Evolutionary conservation across 1,140 invertebrate species (phyloP).

Genomic region (Pararge aegeria): DNA sequence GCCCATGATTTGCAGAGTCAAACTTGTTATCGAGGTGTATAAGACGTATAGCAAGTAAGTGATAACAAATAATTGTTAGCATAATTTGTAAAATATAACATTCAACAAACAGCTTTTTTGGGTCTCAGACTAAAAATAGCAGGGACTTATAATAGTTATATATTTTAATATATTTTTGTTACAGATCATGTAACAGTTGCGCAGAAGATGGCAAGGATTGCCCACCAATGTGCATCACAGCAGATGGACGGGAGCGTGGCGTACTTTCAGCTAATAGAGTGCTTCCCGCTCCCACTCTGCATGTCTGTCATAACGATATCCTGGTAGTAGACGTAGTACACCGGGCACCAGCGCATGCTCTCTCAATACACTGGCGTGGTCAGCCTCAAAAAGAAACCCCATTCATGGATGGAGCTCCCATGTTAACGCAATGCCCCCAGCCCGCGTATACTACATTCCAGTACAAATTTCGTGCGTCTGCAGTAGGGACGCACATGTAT

Average conservation of each 20-base stretch:
- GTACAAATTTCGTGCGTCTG: constrained; percentile 87
- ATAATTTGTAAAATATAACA: background rate
- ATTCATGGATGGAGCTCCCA: constrained; percentile 92
- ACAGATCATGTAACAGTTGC: constrained; percentile 83
- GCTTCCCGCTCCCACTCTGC: constrained; percentile 90
- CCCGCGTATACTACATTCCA: constrained; percentile 89
- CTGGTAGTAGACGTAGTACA: constrained; percentile 92
- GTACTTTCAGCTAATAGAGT: constrained; percentile 90
- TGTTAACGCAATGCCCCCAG: constrained; percentile 92
- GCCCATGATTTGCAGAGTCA: constrained; percentile 90
- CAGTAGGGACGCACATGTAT: constrained; percentile 87
- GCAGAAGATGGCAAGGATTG: constrained; percentile 82
- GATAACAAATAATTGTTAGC: background rate
- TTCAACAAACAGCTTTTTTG: no score
- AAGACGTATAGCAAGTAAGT: constrained; percentile 84
- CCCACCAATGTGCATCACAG: constrained; percentile 83
- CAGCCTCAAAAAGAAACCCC: constrained; percentile 88
- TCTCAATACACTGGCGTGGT: constrained; percentile 92
- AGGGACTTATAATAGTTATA: no score
- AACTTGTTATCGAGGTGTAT: constrained; percentile 85
- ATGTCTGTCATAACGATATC: constrained; percentile 93
- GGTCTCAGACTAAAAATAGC: no score
- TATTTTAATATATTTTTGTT: no score
- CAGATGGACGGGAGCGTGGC: constrained; percentile 84
- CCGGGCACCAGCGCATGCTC: constrained; percentile 84